Base-by-base conservation (phyloP, 2,888 invertebrate species). In the Chaitophorus viminalis region DNA sequence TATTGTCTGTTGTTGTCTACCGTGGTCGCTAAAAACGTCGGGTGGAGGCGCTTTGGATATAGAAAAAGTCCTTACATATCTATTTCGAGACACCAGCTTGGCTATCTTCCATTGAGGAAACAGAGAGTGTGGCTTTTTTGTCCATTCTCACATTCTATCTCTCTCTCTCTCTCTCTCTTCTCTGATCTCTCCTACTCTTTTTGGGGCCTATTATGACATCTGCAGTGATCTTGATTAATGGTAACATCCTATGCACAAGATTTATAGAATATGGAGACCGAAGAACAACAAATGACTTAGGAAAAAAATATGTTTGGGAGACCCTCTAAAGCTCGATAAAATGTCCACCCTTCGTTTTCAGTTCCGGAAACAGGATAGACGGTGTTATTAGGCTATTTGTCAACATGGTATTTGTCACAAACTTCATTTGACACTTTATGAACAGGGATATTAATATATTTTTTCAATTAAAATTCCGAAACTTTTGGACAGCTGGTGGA, bases 151-250 rank as follows among this genome's bases (percentile, higher is more conserved):
- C 46, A 60, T 39, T 60, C 33, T 74, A 65, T 65, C 60, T 39
- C 33, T 60, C 75, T 65, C 5, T 31, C 39, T 46, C 25, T 0
- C 31, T 54, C 33, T 75, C 68, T 54, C 31, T n/a, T n/a, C n/a
- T n/a, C n/a, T n/a, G n/a, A n/a, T n/a, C 25, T 78, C 21, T 85
- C 77, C 31, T 65, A 60, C 76, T 77, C 65, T 77, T 75, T 39
- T 70, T 31, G 81, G 46, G 81, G 17, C 54, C 46, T 87, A 46
- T 87, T 74, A 81, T 81, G 87, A 81, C 81, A 81, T 81, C 81
- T 65, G 87, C 74, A 75, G 74, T 81, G 81, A 87, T 74, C 81
- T 65, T 87, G 87, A 87, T 87, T 87, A 75, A 87, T 87, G 87
- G 81, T 60, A 33, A 52, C 39, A 54, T 72, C 54, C 54, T 70